These are phyloP conservation scores for Strix aluco DNA, from an alignment of 2,113 vertebrate species.

Conservation along the genomic window DNA sequence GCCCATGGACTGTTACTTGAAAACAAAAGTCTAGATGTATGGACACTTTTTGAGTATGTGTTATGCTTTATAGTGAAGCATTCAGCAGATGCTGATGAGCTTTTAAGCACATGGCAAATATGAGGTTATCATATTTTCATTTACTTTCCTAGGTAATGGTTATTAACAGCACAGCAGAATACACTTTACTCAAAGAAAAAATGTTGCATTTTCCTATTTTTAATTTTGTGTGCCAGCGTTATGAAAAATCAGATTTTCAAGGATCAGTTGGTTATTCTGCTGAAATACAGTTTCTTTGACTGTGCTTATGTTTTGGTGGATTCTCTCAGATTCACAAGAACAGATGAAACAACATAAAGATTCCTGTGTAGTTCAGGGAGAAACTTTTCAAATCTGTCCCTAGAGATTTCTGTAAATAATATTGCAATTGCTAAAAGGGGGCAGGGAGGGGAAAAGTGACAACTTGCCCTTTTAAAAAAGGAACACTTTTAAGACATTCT, in stretches of 20 bases:
- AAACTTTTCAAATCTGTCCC: background rate
- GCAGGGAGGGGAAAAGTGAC: background rate
- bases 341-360: background rate
- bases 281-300: background rate
- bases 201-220: background rate
- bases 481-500: background rate
- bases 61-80: background rate
- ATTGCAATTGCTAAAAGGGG: background rate
- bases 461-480: background rate
- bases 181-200: background rate
- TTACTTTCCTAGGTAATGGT: conserved; percentile 25
- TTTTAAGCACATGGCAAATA: background rate
- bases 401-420: background rate
- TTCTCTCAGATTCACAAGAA: background rate
- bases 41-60: background rate
- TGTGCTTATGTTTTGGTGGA: background rate
- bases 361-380: background rate
- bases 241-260: background rate
- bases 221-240: background rate
- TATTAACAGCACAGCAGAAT: conserved; percentile 4
- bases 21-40: background rate
- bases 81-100: background rate
- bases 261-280: background rate
- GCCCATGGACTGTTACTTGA: background rate
- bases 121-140: background rate